Percentiles rank a stretch among this genome's conserved stretches.
These are phyloP conservation scores for Leucophenga maculata DNA, from an alignment of 2,888 invertebrate species.

Conservation along the genomic window DNA sequence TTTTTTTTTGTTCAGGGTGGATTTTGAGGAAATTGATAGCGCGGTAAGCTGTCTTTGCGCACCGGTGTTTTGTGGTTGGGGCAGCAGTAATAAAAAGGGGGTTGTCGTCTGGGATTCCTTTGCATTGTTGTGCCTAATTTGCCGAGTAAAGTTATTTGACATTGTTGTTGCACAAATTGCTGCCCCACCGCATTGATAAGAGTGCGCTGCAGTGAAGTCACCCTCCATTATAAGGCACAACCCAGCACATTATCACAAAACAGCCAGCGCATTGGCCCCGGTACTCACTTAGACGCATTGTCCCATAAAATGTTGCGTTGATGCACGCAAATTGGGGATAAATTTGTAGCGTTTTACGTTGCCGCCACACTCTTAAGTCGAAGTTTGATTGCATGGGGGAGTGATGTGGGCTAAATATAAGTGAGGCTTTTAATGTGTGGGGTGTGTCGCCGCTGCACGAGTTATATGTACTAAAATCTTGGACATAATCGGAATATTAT, in stretches of 20 bases:
- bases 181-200: conserved; percentile 60
- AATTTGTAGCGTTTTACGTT: conserved; percentile 41
- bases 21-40: conserved; percentile 14
- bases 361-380: neutral
- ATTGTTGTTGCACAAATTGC: conserved; percentile 58
- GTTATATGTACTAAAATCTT: too few relatives aligned
- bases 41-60: too few relatives aligned
- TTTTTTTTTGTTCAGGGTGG: neutral
- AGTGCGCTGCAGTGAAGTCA: conserved; percentile 31
- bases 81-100: too few relatives aligned
- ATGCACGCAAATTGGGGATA: conserved; percentile 69
- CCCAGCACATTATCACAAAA: conserved; percentile 22
- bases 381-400: conserved; percentile 35
- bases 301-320: conserved; percentile 59
- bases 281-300: conserved; percentile 23
- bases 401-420: conserved; percentile 22
- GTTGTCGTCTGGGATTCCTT: neutral
- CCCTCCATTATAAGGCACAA: conserved; percentile 51
- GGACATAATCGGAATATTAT: too few relatives aligned
- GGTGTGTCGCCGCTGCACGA: conserved; percentile 46
- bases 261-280: neutral
- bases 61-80: neutral
- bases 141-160: conserved; percentile 47
- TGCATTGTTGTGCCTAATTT: conserved; percentile 17
- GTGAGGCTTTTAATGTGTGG: conserved; percentile 41